Evolutionary conservation across 2,113 vertebrate genomes (phyloP).

Genomic region (Phocoena sinus): DNA sequence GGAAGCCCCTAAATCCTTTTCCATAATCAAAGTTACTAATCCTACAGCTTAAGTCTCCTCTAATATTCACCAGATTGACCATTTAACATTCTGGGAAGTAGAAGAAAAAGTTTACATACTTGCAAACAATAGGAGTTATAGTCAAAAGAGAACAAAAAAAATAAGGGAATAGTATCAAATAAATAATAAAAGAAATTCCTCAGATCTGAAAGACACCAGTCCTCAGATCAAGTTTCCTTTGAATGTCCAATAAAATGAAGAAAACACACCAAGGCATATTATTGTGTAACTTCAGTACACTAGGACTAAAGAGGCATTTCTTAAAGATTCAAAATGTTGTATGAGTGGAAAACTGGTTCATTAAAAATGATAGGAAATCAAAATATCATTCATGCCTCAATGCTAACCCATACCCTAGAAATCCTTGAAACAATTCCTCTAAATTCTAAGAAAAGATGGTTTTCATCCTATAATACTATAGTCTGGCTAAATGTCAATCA

Average conservation of each 20-base stretch:
- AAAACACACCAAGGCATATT: background rate
- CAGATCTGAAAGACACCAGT: background rate
- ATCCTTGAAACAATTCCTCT: background rate
- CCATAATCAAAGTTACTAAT: background rate
- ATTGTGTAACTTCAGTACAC: background rate
- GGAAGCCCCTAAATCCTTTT: background rate
- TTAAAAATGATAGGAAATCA: background rate
- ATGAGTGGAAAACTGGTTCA: rapidly evolving
- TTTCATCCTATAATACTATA: background rate
- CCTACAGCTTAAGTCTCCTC: background rate
- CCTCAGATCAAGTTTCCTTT: background rate
- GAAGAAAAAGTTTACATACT: background rate
- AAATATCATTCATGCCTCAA: background rate
- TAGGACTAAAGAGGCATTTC: background rate
- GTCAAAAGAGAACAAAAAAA: background rate
- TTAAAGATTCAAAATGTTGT: background rate
- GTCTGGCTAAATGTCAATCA: background rate
- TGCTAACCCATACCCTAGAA: background rate
- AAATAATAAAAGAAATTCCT: background rate
- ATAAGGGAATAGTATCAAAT: background rate
- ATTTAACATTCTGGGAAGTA: background rate
- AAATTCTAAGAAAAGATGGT: background rate
- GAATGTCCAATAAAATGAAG: background rate
- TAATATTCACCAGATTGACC: background rate
- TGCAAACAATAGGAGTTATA: background rate